phyloP scores from a whole-genome alignment of 2,888 invertebrate genomes.

The Acronicta leporina region DNA sequence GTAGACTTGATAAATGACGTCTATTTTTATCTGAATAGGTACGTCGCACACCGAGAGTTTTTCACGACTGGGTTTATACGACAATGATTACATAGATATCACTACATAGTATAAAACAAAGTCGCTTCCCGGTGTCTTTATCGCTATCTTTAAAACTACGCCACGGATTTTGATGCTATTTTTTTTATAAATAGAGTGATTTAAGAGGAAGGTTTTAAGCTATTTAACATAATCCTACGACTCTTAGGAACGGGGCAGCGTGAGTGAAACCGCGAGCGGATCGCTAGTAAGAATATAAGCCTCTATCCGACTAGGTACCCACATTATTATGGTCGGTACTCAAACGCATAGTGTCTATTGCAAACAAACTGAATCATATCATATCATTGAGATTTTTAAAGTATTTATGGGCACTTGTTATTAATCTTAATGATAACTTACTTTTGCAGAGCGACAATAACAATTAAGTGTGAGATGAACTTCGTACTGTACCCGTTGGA shows the following conservation, averaged over 20 bases:
- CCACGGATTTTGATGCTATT: too few relatives aligned
- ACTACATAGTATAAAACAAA: too few relatives aligned
- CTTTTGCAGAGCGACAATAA: constrained; percentile 89
- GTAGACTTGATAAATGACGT: constrained; percentile 23
- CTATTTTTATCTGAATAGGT: constrained; percentile 22
- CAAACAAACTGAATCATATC: background rate
- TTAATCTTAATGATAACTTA: constrained; percentile 23
- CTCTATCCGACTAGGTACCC: too few relatives aligned
- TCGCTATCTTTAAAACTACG: too few relatives aligned
- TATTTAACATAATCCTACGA: too few relatives aligned
- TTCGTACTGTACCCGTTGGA: constrained; percentile 90
- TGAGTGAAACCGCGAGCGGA: too few relatives aligned
- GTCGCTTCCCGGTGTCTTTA: too few relatives aligned
- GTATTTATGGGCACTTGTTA: background rate
- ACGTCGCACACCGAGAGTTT: constrained; percentile 19
- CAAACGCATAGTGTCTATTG: background rate
- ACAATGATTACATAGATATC: background rate
- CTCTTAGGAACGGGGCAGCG: too few relatives aligned
- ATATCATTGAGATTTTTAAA: background rate
- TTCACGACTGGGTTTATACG: background rate
- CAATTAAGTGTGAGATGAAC: constrained; percentile 91
- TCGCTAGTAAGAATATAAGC: too few relatives aligned
- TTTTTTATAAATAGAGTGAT: too few relatives aligned
- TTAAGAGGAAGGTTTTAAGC: too few relatives aligned
- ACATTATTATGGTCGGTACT: background rate